phyloP scores from a whole-genome alignment of 1,140 invertebrate species.

The Drosophila yakuba region DNA sequence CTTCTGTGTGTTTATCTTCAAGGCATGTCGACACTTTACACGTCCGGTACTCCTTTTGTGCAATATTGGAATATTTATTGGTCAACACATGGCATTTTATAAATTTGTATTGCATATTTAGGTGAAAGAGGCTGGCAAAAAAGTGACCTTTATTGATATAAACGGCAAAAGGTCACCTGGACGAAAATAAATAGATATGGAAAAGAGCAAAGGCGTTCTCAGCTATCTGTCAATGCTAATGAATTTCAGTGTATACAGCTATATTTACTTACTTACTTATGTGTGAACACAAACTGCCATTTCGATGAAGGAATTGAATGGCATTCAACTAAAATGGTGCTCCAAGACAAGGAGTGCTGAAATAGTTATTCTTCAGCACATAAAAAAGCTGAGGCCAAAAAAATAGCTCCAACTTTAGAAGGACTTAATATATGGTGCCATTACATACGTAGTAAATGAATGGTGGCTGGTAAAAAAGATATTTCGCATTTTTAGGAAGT shows the following conservation, averaged over 20 bases:
- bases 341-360: no score
- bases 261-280: background rate
- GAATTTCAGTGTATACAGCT: background rate
- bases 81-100: background rate
- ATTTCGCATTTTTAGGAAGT: conserved; percentile 42
- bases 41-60: background rate
- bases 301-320: no score
- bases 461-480: conserved; percentile 10
- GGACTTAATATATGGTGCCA: conserved; percentile 5
- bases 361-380: no score
- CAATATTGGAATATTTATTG: conserved; percentile 24
- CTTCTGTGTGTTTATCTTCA: conserved; percentile 11
- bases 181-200: conserved; percentile 18
- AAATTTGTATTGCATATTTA: conserved; percentile 43
- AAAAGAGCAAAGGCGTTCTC: no score
- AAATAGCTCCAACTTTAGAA: background rate
- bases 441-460: conserved; percentile 17
- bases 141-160: conserved; percentile 41
- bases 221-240: conserved; percentile 18
- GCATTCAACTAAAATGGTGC: no score
- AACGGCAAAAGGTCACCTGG: conserved; percentile 21
- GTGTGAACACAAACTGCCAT: no score
- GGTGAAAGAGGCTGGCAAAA: conserved; percentile 8
- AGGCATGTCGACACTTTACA: conserved; percentile 12
- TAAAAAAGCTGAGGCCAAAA: background rate